Percentiles rank a stretch among this genome's conserved stretches.
These are phyloP conservation scores for Phengaris arion DNA, from an alignment of 2,888 invertebrate genomes.

Conservation along the genomic window DNA sequence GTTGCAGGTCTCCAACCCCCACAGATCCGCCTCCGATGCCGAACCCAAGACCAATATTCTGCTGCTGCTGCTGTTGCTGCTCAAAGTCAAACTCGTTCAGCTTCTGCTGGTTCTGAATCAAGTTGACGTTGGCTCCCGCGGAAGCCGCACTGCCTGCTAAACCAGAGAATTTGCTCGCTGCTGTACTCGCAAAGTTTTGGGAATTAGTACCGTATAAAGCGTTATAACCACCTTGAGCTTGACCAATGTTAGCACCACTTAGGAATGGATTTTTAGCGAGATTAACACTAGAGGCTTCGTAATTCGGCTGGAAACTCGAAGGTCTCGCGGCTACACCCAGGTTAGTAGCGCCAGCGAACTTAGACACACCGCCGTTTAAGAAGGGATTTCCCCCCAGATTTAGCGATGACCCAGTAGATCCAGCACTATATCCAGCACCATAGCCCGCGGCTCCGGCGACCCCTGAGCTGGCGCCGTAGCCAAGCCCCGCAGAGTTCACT, in stretches of 20 bases:
- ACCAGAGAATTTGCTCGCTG: constrained; percentile 54
- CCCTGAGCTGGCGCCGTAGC: constrained; percentile 6
- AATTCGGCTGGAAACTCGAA: constrained; percentile 45
- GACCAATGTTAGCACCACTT: constrained; percentile 34
- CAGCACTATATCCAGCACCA: constrained; percentile 2
- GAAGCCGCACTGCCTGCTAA: constrained; percentile 67
- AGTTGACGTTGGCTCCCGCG: constrained; percentile 59
- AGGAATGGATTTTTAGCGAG: constrained; percentile 61
- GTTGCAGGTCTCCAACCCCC: constrained; percentile 60
- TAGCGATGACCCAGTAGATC: not conserved
- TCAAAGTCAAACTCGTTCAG: constrained; percentile 55
- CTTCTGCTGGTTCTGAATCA: constrained; percentile 61
- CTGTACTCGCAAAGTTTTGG: constrained; percentile 34
- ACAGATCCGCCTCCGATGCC: constrained; percentile 23
- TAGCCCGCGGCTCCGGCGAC: constrained; percentile 8
- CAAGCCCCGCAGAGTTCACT: constrained; percentile 10
- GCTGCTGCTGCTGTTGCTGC: constrained; percentile 60
- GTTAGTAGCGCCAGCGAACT: constrained; percentile 39
- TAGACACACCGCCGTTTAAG: constrained; percentile 51
- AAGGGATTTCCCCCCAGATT: constrained; percentile 47
- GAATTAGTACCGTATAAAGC: constrained; percentile 31
- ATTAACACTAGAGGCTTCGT: constrained; percentile 53
- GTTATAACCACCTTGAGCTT: constrained; percentile 44
- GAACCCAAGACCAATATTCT: constrained; percentile 47
- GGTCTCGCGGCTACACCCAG: constrained; percentile 39